Percentiles rank a stretch among this genome's conserved stretches.
Evolutionary conservation across 2,888 invertebrate species (phyloP).

Genomic region (Scelioninae gen. 2): DNA sequence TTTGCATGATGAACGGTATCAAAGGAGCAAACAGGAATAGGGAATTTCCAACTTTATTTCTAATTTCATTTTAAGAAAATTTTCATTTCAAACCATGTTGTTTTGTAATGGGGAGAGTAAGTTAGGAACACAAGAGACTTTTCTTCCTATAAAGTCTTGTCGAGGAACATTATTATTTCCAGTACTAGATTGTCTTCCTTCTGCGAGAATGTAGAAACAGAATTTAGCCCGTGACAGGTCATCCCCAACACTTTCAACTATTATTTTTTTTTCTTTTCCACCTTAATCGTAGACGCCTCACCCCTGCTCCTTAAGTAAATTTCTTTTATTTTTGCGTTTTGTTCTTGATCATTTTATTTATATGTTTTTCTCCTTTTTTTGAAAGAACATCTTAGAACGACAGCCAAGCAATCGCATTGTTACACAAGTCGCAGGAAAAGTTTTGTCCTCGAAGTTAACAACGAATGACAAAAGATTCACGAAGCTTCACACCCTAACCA

Average conservation of each 20-base stretch:
- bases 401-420: conserved; percentile 51
- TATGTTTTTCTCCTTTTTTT: conserved; percentile 23
- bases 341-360: conserved; percentile 49
- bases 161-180: conserved; percentile 58
- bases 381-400: conserved; percentile 27
- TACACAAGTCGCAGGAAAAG: conserved; percentile 33
- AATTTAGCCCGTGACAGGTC: conserved; percentile 59
- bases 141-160: conserved; percentile 52
- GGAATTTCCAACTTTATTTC: conserved; percentile 39
- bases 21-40: conserved; percentile 1
- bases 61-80: conserved; percentile 58
- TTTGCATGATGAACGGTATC: conserved; percentile 4
- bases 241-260: conserved; percentile 54
- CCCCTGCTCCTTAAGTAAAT: conserved; percentile 48
- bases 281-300: conserved; percentile 41
- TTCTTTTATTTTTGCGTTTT: conserved; percentile 47
- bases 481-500: conserved; percentile 41
- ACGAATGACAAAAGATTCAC: conserved; percentile 47
- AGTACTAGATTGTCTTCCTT: conserved; percentile 54
- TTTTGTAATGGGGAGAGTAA: conserved; percentile 52
- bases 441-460: conserved; percentile 40
- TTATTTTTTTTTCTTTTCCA: conserved; percentile 48
- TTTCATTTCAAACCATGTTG: conserved; percentile 53
- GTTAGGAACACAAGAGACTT: conserved; percentile 57
- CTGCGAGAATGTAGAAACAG: conserved; percentile 56